Evolutionary conservation across 30 jellyfish, hydroid and myxozoan genomes (phyloP), one percentile per base, ranked within the genome.

Genomic region (Aurelia coerulea): DNA sequence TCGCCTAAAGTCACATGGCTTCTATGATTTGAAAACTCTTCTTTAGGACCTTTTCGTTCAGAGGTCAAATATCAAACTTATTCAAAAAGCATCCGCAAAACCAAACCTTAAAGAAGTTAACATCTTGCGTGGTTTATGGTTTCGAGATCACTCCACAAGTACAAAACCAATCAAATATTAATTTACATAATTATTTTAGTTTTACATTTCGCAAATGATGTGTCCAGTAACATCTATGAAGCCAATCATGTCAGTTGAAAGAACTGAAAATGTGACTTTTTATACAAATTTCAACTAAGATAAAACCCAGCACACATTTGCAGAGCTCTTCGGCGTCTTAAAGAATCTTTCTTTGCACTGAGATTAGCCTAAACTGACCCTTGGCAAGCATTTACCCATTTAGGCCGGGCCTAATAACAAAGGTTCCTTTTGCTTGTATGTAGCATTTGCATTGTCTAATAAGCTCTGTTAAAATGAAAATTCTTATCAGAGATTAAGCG

Each of bases 321-420:
- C 50, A 60, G 74, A 79, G 89, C 89, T 49, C 49, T 37, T 7
- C 51, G 89, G 89, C 89, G 89, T 79, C 89, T 13, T 10, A 10
- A 32, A 54, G 29, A 79, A 51, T 71, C 80, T 33, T 56, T 31
- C 73, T 79, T 79, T 79, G 78, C 33, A 10, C 58, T 5, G 13
- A 75, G 89, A 79, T 79, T 79, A 67, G 41, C 69, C 49, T 65
- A 34, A 62, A 29, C 74, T 74, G 72, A 79, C 80, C 89, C 34
- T 46, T 46, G 67, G 72, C 80, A 64, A 46, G 80, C 53, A 62
- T 51, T 51, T 77, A 68, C 64, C 63, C 77, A 62, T 77, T 77
- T 77, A 77, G 64, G 41, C 17, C 68, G 87, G 14, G 23, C 53
- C 76, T 23, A 17, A 17, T n/a, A 68, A 77, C 65, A 51, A 62